Evolutionary conservation across 2,113 vertebrate species (phyloP).

Genomic region (Rhagologus leucostigma): DNA sequence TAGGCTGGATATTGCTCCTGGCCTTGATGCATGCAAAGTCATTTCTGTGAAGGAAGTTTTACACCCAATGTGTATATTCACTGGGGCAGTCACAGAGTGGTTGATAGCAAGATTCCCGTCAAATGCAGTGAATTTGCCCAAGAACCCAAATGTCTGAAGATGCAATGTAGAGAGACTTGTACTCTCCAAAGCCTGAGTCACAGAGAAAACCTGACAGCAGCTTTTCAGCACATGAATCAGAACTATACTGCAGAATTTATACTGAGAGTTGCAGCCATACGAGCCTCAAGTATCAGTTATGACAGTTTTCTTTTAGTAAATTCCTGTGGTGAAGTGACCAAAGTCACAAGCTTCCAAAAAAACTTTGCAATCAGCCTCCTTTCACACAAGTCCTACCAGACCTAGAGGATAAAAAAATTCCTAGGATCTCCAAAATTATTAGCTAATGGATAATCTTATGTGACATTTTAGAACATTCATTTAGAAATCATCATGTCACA

Average conservation of each 20-base stretch:
- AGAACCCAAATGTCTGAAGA: not conserved
- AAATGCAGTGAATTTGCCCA: not conserved
- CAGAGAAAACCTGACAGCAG: not conserved
- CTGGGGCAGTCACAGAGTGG: rapidly evolving
- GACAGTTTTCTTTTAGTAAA: not conserved
- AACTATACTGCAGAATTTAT: not conserved
- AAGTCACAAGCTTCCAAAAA: not conserved
- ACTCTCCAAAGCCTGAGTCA: not conserved
- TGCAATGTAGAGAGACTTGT: not conserved
- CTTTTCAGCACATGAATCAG: not conserved
- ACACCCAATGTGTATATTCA: not conserved
- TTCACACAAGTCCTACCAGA: not conserved
- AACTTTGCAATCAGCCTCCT: not conserved
- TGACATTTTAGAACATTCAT: not conserved
- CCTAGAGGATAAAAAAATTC: not conserved
- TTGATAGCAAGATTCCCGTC: not conserved
- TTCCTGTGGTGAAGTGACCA: not conserved
- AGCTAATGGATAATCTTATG: not conserved
- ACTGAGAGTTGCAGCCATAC: not conserved
- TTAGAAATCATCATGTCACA: not conserved
- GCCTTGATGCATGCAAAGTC: not conserved
- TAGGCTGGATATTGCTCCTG: not conserved
- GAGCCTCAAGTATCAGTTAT: not conserved
- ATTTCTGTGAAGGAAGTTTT: not conserved
- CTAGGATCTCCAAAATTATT: not conserved